Evolutionary conservation across 2,113 vertebrate species (phyloP), one percentile per base, ranked within the genome.

Genomic region (Macrotus californicus): DNA sequence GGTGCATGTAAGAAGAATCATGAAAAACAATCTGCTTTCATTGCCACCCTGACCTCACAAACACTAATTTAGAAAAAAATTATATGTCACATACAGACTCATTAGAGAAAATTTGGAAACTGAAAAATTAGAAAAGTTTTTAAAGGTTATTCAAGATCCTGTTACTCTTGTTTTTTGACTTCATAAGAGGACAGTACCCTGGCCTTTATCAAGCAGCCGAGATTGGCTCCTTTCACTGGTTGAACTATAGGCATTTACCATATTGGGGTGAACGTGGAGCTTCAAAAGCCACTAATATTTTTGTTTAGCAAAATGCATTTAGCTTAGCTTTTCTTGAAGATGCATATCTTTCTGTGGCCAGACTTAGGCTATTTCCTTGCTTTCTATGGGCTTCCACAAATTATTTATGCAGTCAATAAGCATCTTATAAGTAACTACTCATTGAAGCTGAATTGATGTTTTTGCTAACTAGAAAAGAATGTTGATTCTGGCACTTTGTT

Each of bases 301-400:
- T 94, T 94, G 87, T 87, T 72, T 59, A 86, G n/a, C 22, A 50
- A 89, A 94, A 87, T 52, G 66, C 15, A 21, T 69, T 96, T 96
- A 93, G 75, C 76, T 92, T 93, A 70, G 31, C 59, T 34, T 94
- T 94, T 95, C 43, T 70, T 72, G 21, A 70, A 96, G 88, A 95
- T 77, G 36, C 5, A 1, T n/a, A 84, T 87, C 76, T 81, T 39
- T 90, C 46, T 66, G 56, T 92, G 85, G 48, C 52, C 93, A 92
- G 76, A 88, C 46, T 10, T 39, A 61, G 0, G 24, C 48, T 80
- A 48, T 93, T 90, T 84, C 46, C 46, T 13, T n/a, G 26, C 1
- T 82, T 94, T 92, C 52, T 76, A 18, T 75, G 87, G 72, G 39
- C 46, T 79, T 85, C 48, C 11, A 7, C 59, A 70, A 34, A 82